A percentile compares a stretch with the other conserved stretches of the same genome.
Evolutionary conservation across 2,888 invertebrate species (phyloP).

Genomic region (Oxycera nigricornis): DNA sequence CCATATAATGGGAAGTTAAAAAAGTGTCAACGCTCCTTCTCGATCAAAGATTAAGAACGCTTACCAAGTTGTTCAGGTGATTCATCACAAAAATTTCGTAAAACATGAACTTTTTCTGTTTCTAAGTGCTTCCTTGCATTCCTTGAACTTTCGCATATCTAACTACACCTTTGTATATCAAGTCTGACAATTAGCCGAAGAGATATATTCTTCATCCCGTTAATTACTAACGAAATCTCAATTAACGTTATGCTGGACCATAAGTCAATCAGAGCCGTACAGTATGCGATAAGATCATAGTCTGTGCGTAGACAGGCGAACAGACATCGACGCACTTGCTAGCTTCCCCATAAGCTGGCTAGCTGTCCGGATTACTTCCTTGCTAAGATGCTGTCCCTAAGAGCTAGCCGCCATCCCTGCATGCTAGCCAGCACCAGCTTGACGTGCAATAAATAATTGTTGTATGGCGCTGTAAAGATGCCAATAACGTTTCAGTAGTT

Average conservation of each 20-base stretch:
- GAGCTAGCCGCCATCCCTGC: no score
- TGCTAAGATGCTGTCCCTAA: no score
- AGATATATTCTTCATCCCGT: constrained; percentile 42
- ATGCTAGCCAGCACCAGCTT: not conserved
- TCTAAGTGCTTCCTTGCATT: no score
- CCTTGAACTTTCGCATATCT: no score
- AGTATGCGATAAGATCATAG: constrained; percentile 38
- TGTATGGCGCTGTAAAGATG: constrained; percentile 1
- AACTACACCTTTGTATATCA: not conserved
- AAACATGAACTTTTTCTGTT: no score
- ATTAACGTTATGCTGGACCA: constrained; percentile 40
- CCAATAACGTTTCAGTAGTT: constrained; percentile 24
- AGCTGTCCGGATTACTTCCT: no score
- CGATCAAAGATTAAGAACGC: no score
- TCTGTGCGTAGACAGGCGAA: constrained; percentile 37
- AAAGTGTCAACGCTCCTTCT: no score
- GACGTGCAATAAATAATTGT: constrained; percentile 31
- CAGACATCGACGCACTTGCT: not conserved
- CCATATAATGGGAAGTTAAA: no score
- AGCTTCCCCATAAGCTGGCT: no score
- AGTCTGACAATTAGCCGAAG: not conserved
- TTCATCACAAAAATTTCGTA: no score
- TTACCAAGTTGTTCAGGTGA: no score
- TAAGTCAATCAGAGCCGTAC: constrained; percentile 41
- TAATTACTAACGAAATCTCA: constrained; percentile 45